Conservation (phyloP, 2,113 vertebrate species). For the Epinephelus cyanopodus region DNA sequence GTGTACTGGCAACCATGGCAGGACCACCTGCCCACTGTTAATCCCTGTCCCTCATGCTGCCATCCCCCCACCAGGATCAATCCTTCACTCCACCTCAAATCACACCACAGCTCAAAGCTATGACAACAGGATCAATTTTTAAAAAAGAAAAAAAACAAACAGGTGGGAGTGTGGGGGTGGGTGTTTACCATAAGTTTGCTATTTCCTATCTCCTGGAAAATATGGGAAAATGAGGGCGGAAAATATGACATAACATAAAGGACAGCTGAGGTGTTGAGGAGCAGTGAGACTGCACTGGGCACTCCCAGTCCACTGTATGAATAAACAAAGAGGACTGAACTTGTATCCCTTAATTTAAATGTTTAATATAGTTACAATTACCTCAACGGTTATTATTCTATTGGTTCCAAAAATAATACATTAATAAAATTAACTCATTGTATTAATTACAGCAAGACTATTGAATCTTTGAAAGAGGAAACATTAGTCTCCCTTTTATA, state of each 20-base stretch:
- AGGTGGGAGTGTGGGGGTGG: not conserved
- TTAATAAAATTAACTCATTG: not conserved
- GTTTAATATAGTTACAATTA: too few relatives aligned
- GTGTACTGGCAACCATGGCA: slow-evolving; percentile 6
- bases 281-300: not conserved
- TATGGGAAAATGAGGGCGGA: too few relatives aligned
- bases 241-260: not conserved
- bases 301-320: not conserved
- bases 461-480: not conserved
- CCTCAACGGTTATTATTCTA: not conserved
- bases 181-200: not conserved
- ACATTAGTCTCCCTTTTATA: not conserved
- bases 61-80: slow-evolving; percentile 37
- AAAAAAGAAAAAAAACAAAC: not conserved
- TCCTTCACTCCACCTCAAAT: slow-evolving; percentile 6
- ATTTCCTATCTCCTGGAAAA: not conserved
- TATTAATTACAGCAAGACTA: too few relatives aligned
- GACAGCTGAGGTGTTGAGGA: not conserved
- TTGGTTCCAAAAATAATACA: not conserved
- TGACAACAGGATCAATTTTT: not conserved
- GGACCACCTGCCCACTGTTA: slow-evolving; percentile 51
- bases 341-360: not conserved
- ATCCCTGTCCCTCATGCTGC: slow-evolving; percentile 42
- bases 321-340: not conserved
- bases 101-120: slow-evolving; percentile 32